Base-by-base conservation (phyloP, 2,797 vertebrate species). In the Heterohyrax brucei region DNA sequence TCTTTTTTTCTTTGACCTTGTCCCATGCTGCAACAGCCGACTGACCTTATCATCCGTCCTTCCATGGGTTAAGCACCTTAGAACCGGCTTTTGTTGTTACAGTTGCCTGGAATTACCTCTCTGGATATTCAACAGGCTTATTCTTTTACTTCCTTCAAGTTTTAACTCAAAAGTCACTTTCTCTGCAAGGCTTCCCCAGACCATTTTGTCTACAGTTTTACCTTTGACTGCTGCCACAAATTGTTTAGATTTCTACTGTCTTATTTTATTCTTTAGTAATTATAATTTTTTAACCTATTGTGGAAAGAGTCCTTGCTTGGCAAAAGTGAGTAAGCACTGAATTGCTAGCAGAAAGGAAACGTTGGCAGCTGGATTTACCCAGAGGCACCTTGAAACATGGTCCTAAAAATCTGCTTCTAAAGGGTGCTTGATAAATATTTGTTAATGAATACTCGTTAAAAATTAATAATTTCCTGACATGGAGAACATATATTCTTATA, bases 401-500 rank as follows among this genome's bases (percentile, higher is more conserved):
- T 12, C 53, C 53, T 56, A 16, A 16, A 56, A 56, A 56, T 56
- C 53, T 56, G 53, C 53, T 56, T 56, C 53, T 16, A 4, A 56
- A 56, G 18, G 13, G 53, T 56, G 12, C 19, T 89, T 46, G 78
- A 13, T 76, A 86, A 79, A n/a, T 89, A 66, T 64, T 83, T 80
- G 77, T 30, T 62, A 70, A 44, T 80, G 10, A 86, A n/a, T 19
- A 73, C 79, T 79, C 21, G 64, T 44, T 94, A n/a, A 73, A 89
- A 92, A 85, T 53, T 16, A 84, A 76, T 89, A 44, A 24, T 48
- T 44, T 89, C 50, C 89, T 94, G 19, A 82, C 56, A 3, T 22
- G 2, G 3, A 3, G 44, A 50, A 88, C 44, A 73, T 3, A 53
- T 4, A 46, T 6, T 81, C 39, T 92, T 39, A 9, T 73, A 64